Percentiles rank a stretch among this genome's conserved stretches.
Conservation (phyloP, 2,113 vertebrate species). For the Campylorhamphus procurvoides region DNA sequence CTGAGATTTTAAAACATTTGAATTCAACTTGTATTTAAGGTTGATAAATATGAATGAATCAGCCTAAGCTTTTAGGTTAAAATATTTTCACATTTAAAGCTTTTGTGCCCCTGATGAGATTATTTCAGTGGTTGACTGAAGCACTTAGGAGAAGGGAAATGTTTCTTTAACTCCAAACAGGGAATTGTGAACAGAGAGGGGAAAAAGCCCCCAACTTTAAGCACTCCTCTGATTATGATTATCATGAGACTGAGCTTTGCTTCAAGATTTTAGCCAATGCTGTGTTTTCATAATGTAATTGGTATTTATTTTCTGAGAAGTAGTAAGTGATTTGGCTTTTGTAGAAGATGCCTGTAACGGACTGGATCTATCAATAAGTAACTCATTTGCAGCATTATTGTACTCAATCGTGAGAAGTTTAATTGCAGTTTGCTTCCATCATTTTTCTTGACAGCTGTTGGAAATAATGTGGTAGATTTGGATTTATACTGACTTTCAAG, state of each 20-base stretch:
- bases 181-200: not conserved
- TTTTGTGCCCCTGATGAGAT: not conserved
- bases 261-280: not conserved
- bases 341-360: conserved; percentile 23
- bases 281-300: conserved; percentile 42
- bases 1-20: not conserved
- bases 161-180: conserved; percentile 47
- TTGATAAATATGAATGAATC: not conserved
- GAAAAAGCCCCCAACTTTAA: not conserved
- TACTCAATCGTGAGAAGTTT: conserved; percentile 27
- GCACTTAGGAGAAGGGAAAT: conserved; percentile 17
- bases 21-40: not conserved
- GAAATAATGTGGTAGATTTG: conserved; percentile 63
- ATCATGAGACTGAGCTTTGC: conserved; percentile 34
- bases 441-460: conserved; percentile 59
- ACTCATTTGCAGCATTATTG: conserved; percentile 48
- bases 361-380: conserved; percentile 36
- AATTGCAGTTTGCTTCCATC: conserved; percentile 57
- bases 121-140: conserved; percentile 37
- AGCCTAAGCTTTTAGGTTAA: not conserved
- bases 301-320: conserved; percentile 38
- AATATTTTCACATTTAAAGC: conserved; percentile 33
- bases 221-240: not conserved
- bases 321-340: conserved; percentile 36
- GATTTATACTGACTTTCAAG: conserved; percentile 71